Base-by-base conservation (phyloP, 1,140 invertebrate genomes). In the Trissolcus basalis region DNA sequence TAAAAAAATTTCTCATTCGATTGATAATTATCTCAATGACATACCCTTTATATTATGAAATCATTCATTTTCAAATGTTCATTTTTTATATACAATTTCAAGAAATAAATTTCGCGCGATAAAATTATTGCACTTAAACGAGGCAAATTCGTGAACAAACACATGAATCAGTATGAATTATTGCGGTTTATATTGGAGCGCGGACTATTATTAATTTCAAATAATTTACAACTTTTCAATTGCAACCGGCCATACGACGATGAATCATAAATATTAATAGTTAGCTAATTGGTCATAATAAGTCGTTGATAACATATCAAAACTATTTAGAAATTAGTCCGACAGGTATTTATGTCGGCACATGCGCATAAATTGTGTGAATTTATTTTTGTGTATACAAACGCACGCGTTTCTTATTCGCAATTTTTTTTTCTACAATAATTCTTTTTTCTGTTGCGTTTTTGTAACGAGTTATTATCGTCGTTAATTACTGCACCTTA, bases 321-420 rank as follows among this genome's bases (percentile, higher is more conserved):
- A 74, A 27, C 61, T 68, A 74, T 74, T 61, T 61, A 56, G 63
- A 74, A 74, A 74, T 74, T 68, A 61, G 63, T 68, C 47, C 53
- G 11, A 0, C 14, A 15, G 16, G 43, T 67, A 56, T 74, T 63
- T 67, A 67, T 45, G 51, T 50, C 13, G 13, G 6, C 32, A 14
- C 27, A 50, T 36, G 47, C 10, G 32, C n/a, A 51, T 58, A 74
- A 67, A 68, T 63, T 74, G 32, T 33, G 10, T 15, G 13, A 55
- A 56, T 56, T 55, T 73, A 48, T 27, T 45, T 51, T 64, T 61
- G 58, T 16, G 44, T 33, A 10, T 33, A 13, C 12, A 16, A 14
- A 10, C 13, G 3, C 43, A 9, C 49, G 1, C 2, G 14, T 32
- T 53, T 12, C 9, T 54, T 56, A 13, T 14, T 55, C 13, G 14